Evolutionary conservation across 2,797 vertebrate genomes (phyloP).

Genomic region (Phataginus tricuspis): DNA sequence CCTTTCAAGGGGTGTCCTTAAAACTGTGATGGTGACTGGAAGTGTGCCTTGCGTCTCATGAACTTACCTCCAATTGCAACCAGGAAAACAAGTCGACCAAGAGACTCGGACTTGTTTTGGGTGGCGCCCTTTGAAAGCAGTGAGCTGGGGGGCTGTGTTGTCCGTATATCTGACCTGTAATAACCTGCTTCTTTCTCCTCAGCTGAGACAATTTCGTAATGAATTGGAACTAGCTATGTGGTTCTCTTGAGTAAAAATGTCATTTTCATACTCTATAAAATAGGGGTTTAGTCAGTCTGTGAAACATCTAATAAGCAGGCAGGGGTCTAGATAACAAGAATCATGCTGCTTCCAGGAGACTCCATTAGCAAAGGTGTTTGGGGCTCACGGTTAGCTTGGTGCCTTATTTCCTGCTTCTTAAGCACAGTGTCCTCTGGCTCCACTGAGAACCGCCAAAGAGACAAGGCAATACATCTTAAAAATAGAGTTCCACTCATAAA

Average conservation of each 20-base stretch:
- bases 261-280: constrained; percentile 66
- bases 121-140: background rate
- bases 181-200: background rate
- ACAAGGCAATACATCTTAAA: constrained; percentile 3
- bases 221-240: constrained; percentile 9
- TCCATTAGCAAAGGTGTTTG: background rate
- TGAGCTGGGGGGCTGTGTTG: background rate
- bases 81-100: background rate
- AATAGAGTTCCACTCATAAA: constrained; percentile 11
- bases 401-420: background rate
- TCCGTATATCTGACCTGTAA: background rate
- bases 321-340: constrained; percentile 55
- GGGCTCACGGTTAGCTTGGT: background rate
- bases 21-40: background rate
- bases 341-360: background rate
- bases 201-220: constrained; percentile 44
- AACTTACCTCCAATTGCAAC: background rate
- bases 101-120: background rate
- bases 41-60: background rate
- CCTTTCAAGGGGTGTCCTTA: background rate
- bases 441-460: background rate
- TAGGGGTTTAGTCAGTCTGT: constrained; percentile 62
- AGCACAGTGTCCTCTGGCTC: background rate
- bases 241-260: constrained; percentile 72
- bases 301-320: constrained; percentile 60